These are phyloP conservation scores for Epsilonema sp. DNA, from an alignment of 2,888 invertebrate species.

Conservation along the genomic window DNA sequence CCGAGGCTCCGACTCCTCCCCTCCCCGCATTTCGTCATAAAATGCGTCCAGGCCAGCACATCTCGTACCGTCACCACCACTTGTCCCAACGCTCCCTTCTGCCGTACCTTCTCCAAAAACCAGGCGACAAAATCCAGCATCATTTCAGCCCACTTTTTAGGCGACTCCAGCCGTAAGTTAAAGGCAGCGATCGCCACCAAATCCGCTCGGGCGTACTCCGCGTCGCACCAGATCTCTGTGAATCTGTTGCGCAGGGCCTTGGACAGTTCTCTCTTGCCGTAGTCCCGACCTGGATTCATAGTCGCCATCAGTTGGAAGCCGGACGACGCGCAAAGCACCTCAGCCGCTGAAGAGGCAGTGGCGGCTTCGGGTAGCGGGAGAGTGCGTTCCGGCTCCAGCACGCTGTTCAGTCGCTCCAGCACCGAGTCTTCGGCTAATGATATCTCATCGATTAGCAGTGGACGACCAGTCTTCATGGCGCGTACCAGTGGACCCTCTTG, in stretches of 20 bases:
- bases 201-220: slow-evolving; percentile 53
- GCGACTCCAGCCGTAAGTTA: slow-evolving; percentile 50
- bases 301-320: slow-evolving; percentile 81
- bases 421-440: slow-evolving; percentile 96
- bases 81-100: no score
- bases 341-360: no score
- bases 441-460: slow-evolving; percentile 93
- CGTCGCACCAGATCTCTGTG: slow-evolving; percentile 84
- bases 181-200: slow-evolving; percentile 57
- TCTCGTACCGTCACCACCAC: slow-evolving; percentile 82
- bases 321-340: slow-evolving; percentile 36
- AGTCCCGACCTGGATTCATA: slow-evolving; percentile 99
- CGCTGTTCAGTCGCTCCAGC: slow-evolving; percentile 80
- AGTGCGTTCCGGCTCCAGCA: slow-evolving; percentile 68
- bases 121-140: slow-evolving; percentile 50
- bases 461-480: slow-evolving; percentile 65
- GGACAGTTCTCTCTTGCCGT: slow-evolving; percentile 90
- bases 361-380: not conserved
- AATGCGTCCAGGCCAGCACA: slow-evolving; percentile 71
- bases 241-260: slow-evolving; percentile 90
- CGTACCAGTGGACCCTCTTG: slow-evolving; percentile 79
- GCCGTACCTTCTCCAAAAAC: slow-evolving; percentile 6
- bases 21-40: slow-evolving; percentile 44
- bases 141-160: no score
- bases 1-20: slow-evolving; percentile 19